Base-by-base conservation (phyloP, 2,113 vertebrate genomes). In the Clarias batrachus region DNA sequence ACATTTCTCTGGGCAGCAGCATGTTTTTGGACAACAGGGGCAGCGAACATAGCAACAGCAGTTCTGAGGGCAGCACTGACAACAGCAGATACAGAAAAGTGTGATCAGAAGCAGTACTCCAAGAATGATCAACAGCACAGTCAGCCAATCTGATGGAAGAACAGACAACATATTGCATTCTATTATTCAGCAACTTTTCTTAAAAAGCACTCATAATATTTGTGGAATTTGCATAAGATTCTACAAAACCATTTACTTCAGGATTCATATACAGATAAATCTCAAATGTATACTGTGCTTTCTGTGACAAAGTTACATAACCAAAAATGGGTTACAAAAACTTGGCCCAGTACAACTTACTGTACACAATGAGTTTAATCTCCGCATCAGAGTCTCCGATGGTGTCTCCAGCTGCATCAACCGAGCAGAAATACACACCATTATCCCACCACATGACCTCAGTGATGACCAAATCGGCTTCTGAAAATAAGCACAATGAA, bases 371-470 rank as follows among this genome's bases (percentile, higher is more conserved):
- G 88, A 99, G 96, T 91, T 96, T 96, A 89, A 99, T 90, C 93
- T 97, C 96, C 92, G 96, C 95, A 91, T 97, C 97, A 0, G 94
- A 91, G 92, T 97, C 96, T 27, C 98, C 98, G 0, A 93, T 91
- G 0, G 97, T 98, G 92, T 99, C 98, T 88, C 98, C 98, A 4
- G 95, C 89, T 78, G 97, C 97, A 54, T 97, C 95, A 63, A 99
- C 94, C 2, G 91, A 79, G 79, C 98, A 99, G 83, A 93, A 96
- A 88, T 99, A 99, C 6, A 99, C 88, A 0, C 98, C 98, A 0
- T 99, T 96, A 90, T 99, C 98, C 97, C 97, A 97, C 98, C 98
- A 99, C 98, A 99, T 99, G 68, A 99, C 95, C 90, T 99, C 98
- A 84, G 81, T 96, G 89, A 99, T 96, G 88, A 97, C 96, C 89